Evolutionary conservation across 2,113 vertebrate species (phyloP).

Genomic region (Xenopus laevis): DNA sequence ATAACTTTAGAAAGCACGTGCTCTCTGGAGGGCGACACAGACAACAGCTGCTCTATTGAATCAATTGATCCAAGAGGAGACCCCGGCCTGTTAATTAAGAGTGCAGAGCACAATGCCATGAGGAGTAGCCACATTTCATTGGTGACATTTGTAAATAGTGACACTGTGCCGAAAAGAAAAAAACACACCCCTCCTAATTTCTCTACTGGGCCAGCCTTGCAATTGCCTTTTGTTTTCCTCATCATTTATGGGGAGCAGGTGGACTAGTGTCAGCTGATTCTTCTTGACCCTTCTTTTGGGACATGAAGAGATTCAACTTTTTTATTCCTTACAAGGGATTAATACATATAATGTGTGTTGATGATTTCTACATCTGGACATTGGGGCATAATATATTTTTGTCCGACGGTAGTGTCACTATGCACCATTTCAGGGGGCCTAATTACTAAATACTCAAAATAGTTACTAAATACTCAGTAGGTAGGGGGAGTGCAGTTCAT

Average conservation of each 20-base stretch:
- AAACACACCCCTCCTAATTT: slow-evolving; percentile 61
- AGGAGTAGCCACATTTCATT: slow-evolving; percentile 26
- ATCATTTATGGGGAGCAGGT: slow-evolving; percentile 52
- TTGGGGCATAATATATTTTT: no score
- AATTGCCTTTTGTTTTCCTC: slow-evolving; percentile 51
- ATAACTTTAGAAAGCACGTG: background rate
- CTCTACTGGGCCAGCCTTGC: slow-evolving; percentile 50
- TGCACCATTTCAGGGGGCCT: no score
- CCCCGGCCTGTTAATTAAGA: slow-evolving; percentile 33
- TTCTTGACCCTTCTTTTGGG: slow-evolving; percentile 9
- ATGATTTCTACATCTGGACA: no score
- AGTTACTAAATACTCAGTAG: no score
- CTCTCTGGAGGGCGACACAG: background rate
- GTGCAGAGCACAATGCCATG: slow-evolving; percentile 16
- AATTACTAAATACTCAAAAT: no score
- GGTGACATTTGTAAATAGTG: slow-evolving; percentile 58
- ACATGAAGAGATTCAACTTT: slow-evolving; percentile 4
- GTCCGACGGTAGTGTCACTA: no score
- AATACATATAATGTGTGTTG: no score
- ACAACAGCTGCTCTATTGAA: slow-evolving; percentile 29
- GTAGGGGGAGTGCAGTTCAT: no score
- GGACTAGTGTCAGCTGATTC: slow-evolving; percentile 52
- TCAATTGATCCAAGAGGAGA: slow-evolving; percentile 18
- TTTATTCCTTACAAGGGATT: background rate
- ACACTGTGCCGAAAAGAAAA: slow-evolving; percentile 51